A percentile compares a stretch with the other conserved stretches of the same genome.
Conservation (phyloP, 2,888 invertebrate genomes). For the Spodoptera exigua region DNA sequence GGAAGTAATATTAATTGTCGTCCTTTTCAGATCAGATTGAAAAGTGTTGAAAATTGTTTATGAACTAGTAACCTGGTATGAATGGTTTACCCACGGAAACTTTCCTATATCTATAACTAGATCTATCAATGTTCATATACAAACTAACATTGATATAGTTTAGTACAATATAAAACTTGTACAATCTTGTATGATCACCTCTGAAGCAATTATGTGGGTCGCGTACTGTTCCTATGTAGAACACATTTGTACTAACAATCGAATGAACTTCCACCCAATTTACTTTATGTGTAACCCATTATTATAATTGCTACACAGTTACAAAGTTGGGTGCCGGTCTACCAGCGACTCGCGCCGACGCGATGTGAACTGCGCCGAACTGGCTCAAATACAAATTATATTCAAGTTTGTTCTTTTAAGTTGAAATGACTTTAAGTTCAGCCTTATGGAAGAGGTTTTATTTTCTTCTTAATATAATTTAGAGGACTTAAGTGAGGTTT, state of each 20-base stretch:
- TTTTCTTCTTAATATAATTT: conserved; percentile 52
- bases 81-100: background rate
- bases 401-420: conserved; percentile 66
- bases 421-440: conserved; percentile 59
- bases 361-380: conserved; percentile 69
- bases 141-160: no score
- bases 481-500: conserved; percentile 43
- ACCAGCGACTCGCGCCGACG: conserved; percentile 54
- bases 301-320: conserved; percentile 81
- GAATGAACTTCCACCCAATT: conserved; percentile 81
- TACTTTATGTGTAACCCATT: conserved; percentile 83
- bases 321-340: conserved; percentile 70
- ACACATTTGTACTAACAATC: conserved; percentile 76
- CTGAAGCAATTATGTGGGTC: conserved; percentile 65
- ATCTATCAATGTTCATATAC: conserved; percentile 5
- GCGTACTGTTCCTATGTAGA: conserved; percentile 65
- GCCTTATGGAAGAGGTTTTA: conserved; percentile 52
- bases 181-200: conserved; percentile 53
- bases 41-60: no score
- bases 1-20: conserved; percentile 7
- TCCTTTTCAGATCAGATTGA: background rate
- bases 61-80: no score
- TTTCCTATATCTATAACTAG: background rate
- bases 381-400: conserved; percentile 68
- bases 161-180: conserved; percentile 36